Percentiles rank a stretch among this genome's conserved stretches.
These are phyloP conservation scores for Phaethornis superciliosus DNA, from an alignment of 2,113 vertebrate species.

Conservation along the genomic window DNA sequence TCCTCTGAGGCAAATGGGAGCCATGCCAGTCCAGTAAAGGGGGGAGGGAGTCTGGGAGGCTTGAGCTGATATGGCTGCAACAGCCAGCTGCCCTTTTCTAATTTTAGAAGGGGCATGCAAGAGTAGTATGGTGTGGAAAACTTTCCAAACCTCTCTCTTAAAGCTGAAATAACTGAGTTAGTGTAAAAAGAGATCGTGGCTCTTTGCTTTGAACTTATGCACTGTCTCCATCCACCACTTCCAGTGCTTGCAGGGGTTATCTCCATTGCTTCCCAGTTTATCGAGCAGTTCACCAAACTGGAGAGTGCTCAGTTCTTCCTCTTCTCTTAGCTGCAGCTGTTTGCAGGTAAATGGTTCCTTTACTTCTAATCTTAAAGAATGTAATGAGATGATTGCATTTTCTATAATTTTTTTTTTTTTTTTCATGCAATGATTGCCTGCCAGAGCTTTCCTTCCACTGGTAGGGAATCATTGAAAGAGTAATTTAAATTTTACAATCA, in stretches of 20 bases:
- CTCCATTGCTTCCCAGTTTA: neutral
- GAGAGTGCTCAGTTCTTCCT: neutral
- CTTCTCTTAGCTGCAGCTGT: neutral
- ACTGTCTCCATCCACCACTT: neutral
- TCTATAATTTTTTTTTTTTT: neutral
- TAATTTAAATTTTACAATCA: neutral
- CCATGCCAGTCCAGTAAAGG: neutral
- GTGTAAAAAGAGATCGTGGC: conserved; percentile 46
- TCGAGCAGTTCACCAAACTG: neutral
- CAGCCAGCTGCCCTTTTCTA: conserved; percentile 76
- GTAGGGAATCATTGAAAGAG: neutral
- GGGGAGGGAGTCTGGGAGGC: neutral
- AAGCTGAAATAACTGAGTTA: conserved; percentile 11
- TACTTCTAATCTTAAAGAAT: neutral
- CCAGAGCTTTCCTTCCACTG: neutral
- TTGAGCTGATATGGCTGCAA: neutral
- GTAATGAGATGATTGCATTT: neutral
- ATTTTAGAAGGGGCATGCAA: conserved; percentile 72
- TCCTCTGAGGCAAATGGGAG: conserved; percentile 46
- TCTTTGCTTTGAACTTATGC: neutral
- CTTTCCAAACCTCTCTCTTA: conserved; percentile 61
- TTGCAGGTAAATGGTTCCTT: conserved; percentile 35
- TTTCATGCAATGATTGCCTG: fast-evolving
- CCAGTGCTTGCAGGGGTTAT: neutral
- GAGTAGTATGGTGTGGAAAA: conserved; percentile 70